Evolutionary conservation across 2,113 vertebrate species (phyloP).

Genomic region (Sphyrna mokarran): DNA sequence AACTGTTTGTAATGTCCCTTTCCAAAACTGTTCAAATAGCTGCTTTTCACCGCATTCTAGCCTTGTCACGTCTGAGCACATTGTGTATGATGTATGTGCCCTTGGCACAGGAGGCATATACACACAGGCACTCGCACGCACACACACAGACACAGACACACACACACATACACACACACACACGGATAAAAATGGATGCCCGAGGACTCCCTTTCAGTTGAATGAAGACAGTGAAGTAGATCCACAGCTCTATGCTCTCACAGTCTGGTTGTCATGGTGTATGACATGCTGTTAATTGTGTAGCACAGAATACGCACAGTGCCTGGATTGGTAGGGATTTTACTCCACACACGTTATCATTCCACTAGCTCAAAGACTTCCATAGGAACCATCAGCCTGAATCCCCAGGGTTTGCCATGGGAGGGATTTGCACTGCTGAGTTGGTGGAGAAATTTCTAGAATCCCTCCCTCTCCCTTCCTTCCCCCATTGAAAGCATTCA

Average conservation of each 20-base stretch:
- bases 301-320: not conserved
- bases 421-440: conserved; percentile 9
- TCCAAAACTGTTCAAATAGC: conserved; percentile 17
- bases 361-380: not conserved
- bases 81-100: not conserved
- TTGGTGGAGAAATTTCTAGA: conserved; percentile 13
- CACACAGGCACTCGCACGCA: not conserved
- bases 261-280: conserved; percentile 14
- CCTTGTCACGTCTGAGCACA: conserved; percentile 6
- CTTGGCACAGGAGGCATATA: not conserved
- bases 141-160: not conserved
- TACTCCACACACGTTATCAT: not conserved
- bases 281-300: conserved; percentile 3
- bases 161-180: not conserved
- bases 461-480: not conserved
- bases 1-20: not conserved
- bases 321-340: not conserved
- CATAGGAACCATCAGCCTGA: not conserved
- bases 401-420: not conserved
- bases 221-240: not conserved
- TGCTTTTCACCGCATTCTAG: not conserved
- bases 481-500: not conserved
- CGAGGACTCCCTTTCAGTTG: conserved; percentile 15
- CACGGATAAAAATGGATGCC: not conserved
- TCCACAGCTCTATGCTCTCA: conserved; percentile 17